Evolutionary conservation across 2,888 invertebrate species (phyloP).

Genomic region (Amblyjoppa proteus): DNA sequence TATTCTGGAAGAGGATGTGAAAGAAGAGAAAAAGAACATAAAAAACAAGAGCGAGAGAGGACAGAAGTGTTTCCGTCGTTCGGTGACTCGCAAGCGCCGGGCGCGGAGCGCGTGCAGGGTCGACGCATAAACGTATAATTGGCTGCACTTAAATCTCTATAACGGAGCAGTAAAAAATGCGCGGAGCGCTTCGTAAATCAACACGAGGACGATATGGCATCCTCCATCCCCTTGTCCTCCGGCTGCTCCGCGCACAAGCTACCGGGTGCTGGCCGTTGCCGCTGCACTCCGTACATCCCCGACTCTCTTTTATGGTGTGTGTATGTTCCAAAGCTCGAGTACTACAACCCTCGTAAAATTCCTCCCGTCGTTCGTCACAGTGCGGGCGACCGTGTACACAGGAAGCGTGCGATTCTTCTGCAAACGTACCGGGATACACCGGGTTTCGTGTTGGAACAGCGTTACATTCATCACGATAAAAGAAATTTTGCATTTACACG

Average conservation of each 20-base stretch:
- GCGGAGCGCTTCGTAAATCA: conserved; percentile 82
- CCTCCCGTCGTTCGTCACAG: conserved; percentile 21
- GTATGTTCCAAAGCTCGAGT: conserved; percentile 28
- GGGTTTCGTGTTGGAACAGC: not conserved
- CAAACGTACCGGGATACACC: not conserved
- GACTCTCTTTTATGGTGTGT: conserved; percentile 35
- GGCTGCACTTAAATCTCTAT: conserved; percentile 84
- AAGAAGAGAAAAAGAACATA: conserved; percentile 22
- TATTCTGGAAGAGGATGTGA: conserved; percentile 25
- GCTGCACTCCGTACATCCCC: conserved; percentile 27
- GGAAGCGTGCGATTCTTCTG: conserved; percentile 18
- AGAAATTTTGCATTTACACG: not conserved
- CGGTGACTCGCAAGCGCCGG: conserved; percentile 63
- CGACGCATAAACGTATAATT: conserved; percentile 83
- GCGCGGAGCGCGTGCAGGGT: conserved; percentile 69
- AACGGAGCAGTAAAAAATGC: conserved; percentile 83
- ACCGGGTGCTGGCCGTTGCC: conserved; percentile 63
- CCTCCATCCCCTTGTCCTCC: conserved; percentile 65
- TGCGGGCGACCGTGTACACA: conserved; percentile 7
- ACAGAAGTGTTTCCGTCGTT: conserved; percentile 54
- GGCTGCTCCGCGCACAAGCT: conserved; percentile 43
- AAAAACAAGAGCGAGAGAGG: conserved; percentile 45
- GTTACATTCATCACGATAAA: not conserved
- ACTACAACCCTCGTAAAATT: conserved; percentile 57
- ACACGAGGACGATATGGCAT: conserved; percentile 81